Base-by-base conservation (phyloP, 2,888 invertebrate species). In the Stegophylla sp. region DNA sequence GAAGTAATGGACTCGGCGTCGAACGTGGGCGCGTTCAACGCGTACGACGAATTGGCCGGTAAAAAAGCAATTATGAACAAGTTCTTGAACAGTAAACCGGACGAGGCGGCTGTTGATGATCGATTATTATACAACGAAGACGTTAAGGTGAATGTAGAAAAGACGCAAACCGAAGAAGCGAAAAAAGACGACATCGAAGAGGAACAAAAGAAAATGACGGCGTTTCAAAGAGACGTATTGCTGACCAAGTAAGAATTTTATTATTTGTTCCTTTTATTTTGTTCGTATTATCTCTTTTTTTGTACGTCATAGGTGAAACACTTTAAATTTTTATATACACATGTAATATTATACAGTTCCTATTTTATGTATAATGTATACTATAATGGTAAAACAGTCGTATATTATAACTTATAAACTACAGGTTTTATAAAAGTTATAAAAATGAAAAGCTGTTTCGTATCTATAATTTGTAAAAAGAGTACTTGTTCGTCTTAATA, bases 31-130 rank as follows among this genome's bases (percentile, higher is more conserved):
- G 63, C 64, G 0, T 64, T 64, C 1, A 76, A 67, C 34, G 66
- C 10, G 15, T 73, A 66, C 7, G 75, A 81, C 77, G 90, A 92
- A 17, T 91, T 92, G 84, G 92, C 91, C 84, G 95, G 94, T 0
- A 95, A 95, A 87, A 93, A 94, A 85, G 91, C 94, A 83, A 87
- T 95, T 3, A 92, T 95, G 90, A 90, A 92, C 84, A 88, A 94
- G 76, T 95, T 94, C 86, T 95, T 95, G 83, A 92, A 94, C 85
- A 94, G 95, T 86, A 48, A 61, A 9, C 59, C 82, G 10, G 73
- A 66, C 77, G 75, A 83, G 76, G 41, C 45, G 1, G 83, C 82
- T 61, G 81, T 77, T n/a, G 82, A 84, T 34, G 63, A 51, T n/a
- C n/a, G n/a, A n/a, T n/a, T n/a, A 63, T 13, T 34, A 63, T 13